Base-by-base conservation (phyloP, 1,140 invertebrate genomes). In the Pseudobourletiella spinata region DNA sequence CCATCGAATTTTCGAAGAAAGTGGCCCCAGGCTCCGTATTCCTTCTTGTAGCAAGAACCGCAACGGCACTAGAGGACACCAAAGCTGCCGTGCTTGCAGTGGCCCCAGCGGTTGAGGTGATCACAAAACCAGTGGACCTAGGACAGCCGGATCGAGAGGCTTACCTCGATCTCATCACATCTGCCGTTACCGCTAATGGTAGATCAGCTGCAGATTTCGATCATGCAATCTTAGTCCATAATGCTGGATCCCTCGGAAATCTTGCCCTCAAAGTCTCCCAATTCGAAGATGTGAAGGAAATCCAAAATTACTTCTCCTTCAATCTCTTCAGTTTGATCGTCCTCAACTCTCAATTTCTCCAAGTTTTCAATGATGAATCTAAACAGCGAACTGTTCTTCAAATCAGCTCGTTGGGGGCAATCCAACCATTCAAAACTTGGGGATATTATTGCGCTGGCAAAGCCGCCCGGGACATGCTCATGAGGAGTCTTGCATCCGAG, bases 381-480 rank as follows among this genome's bases (percentile, higher is more conserved):
- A 84, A 63, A 75, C 79, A 71, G 22, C 66, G 75, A 61, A 72
- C 82, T 42, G 80, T 95, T 24, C 81, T 97, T 0, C 95, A 97
- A 72, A 86, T 96, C 2, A 91, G 89, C 28, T 96, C 93, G 1
- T 74, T 94, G 26, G 84, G 82, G 69, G 91, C 83, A 11, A 75
- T 91, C 15, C 75, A 87, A 71, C 85, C 91, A 0, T 84, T 86
- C 71, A 81, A 84, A 11, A 63, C 65, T 1, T 65, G 62, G 68
- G 60, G 66, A 6, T 26, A 51, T 11, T 67, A 97, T 75, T 88
- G 90, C 70, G 79, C 84, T 63, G 89, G 87, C 50, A 94, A 92
- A 80, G 89, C 94, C 16, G 86, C 89, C n/a, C 77, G 93, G 54
- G 90, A 96, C 71, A 89, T 95, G 83, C 91, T 86, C 73, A 94